Conservation (phyloP, 2,113 vertebrate genomes). For the Myotis davidii region DNA sequence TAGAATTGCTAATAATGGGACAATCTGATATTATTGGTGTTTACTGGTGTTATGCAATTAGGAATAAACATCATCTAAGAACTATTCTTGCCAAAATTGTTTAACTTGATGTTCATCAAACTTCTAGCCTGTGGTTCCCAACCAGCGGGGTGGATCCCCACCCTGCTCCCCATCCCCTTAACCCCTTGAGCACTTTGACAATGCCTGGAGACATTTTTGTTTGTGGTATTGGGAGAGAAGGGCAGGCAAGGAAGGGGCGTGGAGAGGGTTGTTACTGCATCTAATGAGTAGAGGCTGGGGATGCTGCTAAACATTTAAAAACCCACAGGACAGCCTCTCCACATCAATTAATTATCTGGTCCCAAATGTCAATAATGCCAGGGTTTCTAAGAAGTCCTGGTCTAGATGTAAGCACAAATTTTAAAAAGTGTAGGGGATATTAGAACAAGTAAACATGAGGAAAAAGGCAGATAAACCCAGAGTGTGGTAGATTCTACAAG, state of each 20-base stretch:
- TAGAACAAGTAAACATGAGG: not conserved
- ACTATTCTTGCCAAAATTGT: not conserved
- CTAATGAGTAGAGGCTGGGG: not conserved
- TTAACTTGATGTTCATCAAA: constrained; percentile 13
- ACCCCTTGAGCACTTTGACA: not conserved
- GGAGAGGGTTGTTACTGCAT: not conserved
- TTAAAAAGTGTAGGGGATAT: not conserved
- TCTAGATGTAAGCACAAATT: not conserved
- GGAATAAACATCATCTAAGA: not conserved
- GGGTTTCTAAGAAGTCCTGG: not conserved
- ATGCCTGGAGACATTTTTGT: not conserved
- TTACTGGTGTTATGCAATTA: not conserved
- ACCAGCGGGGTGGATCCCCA: not conserved
- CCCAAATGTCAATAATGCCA: not conserved
- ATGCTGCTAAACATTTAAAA: not conserved
- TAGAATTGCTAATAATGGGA: not conserved
- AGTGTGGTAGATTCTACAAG: not conserved
- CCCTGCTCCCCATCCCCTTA: not conserved
- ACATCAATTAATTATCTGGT: not conserved
- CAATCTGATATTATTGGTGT: not conserved
- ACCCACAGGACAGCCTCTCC: not conserved
- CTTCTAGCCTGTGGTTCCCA: not conserved
- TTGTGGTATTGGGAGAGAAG: not conserved
- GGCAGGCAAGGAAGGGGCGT: not conserved
- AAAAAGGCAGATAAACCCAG: not conserved